Base-by-base conservation (phyloP, 53 echinoderm and acorn worm species). In the Arbacia lixula region DNA sequence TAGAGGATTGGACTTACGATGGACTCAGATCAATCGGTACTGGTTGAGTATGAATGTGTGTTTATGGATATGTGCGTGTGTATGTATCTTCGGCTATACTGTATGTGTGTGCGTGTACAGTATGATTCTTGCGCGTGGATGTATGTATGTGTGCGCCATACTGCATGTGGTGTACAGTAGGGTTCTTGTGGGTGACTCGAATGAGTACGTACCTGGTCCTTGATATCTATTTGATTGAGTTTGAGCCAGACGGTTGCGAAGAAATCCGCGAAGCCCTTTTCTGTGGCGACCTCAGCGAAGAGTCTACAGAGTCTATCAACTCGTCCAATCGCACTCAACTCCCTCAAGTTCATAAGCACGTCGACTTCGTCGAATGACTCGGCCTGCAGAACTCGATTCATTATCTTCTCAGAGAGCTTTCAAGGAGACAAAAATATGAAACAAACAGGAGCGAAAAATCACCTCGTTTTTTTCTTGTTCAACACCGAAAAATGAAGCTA, bases 161-260 rank as follows among this genome's bases (percentile, higher is more conserved):
- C 1, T 57, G 39, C 3, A 77, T 14, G 12, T 57, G 40, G 36
- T 77, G 55, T 1, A 77, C 77, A 1, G 77, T 58, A 25, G 58
- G 55, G 22, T 77, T 57, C 26, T 56, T 35, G 11, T 36, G 57
- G 16, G 77, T 56, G 28, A 57, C 36, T 12, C 33, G 55, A 10
- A 77, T 9, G 57, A 57, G 52, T 5, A 21, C 73, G 17, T 5
- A 74, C 74, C 53, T 74, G 74, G 53, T 74, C 74, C 46, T 74
- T 74, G 27, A 74, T 74, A 46, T 74, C 74, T 32, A 74, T 34
- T 74, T 74, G 74, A 34, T 74, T 74, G 33, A 74, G 74, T 20
- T 74, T 74, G 2, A 74, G 74, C 74, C 74, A 74, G 53, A 74
- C 74, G 11, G 74, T 74, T 1, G 74, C 74, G 28, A 74, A 74